These are phyloP conservation scores for Pampus argenteus DNA, from an alignment of 2,797 vertebrate genomes.

Conservation along the genomic window DNA sequence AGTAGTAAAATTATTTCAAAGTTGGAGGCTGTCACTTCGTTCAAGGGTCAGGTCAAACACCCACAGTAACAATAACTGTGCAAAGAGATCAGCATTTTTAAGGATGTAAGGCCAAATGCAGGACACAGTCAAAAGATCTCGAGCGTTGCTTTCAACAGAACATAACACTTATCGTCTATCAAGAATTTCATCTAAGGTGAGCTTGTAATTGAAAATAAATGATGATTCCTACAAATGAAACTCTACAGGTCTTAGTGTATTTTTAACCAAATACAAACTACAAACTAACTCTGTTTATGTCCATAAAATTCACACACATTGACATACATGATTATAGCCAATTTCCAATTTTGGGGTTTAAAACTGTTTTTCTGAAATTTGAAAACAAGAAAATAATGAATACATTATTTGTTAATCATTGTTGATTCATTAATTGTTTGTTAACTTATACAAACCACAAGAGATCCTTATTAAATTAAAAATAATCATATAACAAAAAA, in stretches of 20 bases:
- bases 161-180: not conserved
- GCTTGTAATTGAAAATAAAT: not conserved
- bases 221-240: not conserved
- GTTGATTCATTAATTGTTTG: too few relatives aligned
- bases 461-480: not conserved
- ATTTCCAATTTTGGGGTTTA: too few relatives aligned
- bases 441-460: not conserved
- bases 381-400: too few relatives aligned
- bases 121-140: not conserved
- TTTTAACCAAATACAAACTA: too few relatives aligned
- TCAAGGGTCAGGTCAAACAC: constrained; percentile 3
- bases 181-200: not conserved
- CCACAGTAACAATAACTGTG: not conserved
- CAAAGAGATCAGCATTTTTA: not conserved
- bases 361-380: too few relatives aligned
- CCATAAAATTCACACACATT: too few relatives aligned
- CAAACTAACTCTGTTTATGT: too few relatives aligned
- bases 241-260: too few relatives aligned
- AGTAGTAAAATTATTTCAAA: constrained; percentile 27
- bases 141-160: not conserved
- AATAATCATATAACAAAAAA: constrained; percentile 5
- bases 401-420: too few relatives aligned
- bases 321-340: too few relatives aligned
- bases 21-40: constrained; percentile 11
- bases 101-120: too few relatives aligned